phyloP scores from a whole-genome alignment of 2,888 invertebrate genomes.

The Drepanosiphum platanoidis region DNA sequence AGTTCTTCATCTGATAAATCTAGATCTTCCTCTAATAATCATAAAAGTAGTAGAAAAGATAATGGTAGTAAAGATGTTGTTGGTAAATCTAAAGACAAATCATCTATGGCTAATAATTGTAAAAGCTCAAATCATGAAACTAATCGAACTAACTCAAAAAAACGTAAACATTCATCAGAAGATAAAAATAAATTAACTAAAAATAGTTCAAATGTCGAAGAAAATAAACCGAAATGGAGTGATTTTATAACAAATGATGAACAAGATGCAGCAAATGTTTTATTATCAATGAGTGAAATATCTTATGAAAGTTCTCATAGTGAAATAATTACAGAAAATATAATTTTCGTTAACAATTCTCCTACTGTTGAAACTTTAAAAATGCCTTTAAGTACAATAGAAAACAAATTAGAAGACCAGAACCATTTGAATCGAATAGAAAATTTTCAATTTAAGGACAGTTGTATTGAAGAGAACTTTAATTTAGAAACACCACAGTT shows the following conservation, averaged over 20 bases:
- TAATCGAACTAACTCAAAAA: not conserved
- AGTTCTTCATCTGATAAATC: constrained; percentile 52
- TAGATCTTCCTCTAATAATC: constrained; percentile 42
- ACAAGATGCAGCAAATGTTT: constrained; percentile 44
- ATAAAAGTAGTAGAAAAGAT: constrained; percentile 55
- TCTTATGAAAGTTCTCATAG: constrained; percentile 5
- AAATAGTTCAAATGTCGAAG: not conserved
- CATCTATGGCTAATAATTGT: constrained; percentile 18
- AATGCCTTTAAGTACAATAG: not conserved
- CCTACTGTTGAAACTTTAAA: not conserved
- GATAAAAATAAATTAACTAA: not conserved
- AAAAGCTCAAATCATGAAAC: constrained; percentile 13
- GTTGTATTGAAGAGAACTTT: constrained; percentile 8
- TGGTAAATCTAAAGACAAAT: constrained; percentile 41
- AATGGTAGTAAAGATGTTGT: constrained; percentile 51
- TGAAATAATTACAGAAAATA: constrained; percentile 18
- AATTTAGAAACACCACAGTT: not conserved
- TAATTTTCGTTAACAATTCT: constrained; percentile 5
- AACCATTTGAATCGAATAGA: not conserved
- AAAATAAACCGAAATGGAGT: constrained; percentile 19
- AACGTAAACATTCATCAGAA: not conserved
- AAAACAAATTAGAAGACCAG: constrained; percentile 4
- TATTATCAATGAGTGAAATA: constrained; percentile 42
- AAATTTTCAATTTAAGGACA: not conserved
- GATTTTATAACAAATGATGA: constrained; percentile 36